phyloP scores from a whole-genome alignment of 2,888 invertebrate genomes.

The Lasioglossum leucozonium region DNA sequence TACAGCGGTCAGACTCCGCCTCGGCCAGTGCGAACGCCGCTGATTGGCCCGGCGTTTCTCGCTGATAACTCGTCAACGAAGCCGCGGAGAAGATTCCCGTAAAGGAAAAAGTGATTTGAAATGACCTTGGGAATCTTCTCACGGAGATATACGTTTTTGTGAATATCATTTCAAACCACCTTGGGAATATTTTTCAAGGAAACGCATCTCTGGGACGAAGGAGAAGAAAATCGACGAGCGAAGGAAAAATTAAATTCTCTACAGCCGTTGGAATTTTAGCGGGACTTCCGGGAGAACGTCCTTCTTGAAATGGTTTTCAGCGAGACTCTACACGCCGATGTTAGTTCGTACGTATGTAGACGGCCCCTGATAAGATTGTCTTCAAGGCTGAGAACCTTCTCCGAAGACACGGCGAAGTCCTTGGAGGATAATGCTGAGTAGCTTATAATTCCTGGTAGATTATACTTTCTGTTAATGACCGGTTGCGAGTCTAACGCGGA shows the following conservation, averaged over 20 bases:
- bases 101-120: no score
- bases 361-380: neutral
- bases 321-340: neutral
- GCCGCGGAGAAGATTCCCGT: no score
- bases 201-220: no score
- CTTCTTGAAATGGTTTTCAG: conserved; percentile 8
- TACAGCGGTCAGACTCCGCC: no score
- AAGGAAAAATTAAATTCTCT: neutral
- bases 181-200: no score
- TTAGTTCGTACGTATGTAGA: neutral
- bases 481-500: conserved; percentile 1
- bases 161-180: no score
- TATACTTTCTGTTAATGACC: conserved; percentile 10
- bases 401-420: neutral
- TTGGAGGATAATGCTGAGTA: neutral
- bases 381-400: conserved; percentile 13
- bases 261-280: neutral
- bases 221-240: neutral
- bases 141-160: no score
- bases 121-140: no score
- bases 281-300: neutral
- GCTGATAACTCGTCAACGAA: no score
- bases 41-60: no score
- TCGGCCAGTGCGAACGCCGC: no score
- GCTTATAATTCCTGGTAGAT: conserved; percentile 5